Evolutionary conservation across 2,888 invertebrate species (phyloP).

Genomic region (Spodoptera exigua): DNA sequence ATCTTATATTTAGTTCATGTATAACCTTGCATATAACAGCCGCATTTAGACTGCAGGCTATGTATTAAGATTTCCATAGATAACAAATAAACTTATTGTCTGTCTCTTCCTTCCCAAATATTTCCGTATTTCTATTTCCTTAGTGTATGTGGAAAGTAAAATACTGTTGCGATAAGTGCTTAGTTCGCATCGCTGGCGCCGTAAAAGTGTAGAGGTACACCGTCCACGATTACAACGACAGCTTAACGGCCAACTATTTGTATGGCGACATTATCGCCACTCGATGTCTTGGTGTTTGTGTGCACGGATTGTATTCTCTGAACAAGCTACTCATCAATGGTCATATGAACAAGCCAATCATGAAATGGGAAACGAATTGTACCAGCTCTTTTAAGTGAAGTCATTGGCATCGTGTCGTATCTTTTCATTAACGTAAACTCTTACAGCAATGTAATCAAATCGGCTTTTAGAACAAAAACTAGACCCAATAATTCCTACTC

Average conservation of each 20-base stretch:
- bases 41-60: neutral
- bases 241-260: conserved; percentile 38
- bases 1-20: no score
- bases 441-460: neutral
- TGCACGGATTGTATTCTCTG: conserved; percentile 13
- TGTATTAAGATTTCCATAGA: conserved; percentile 13
- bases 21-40: neutral
- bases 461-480: neutral
- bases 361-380: no score
- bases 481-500: neutral
- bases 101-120: conserved; percentile 5
- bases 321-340: no score
- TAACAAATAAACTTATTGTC: conserved; percentile 15
- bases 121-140: conserved; percentile 12
- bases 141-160: conserved; percentile 22
- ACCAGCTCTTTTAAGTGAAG: no score
- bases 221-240: conserved; percentile 28
- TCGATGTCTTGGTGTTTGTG: conserved; percentile 35
- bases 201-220: conserved; percentile 17
- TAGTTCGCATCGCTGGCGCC: conserved; percentile 10
- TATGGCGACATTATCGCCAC: conserved; percentile 40
- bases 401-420: no score
- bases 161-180: conserved; percentile 33
- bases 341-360: no score
- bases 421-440: no score